Evolutionary conservation across 2,888 invertebrate genomes (phyloP).

Genomic region (Drosophila hawaiiensis): DNA sequence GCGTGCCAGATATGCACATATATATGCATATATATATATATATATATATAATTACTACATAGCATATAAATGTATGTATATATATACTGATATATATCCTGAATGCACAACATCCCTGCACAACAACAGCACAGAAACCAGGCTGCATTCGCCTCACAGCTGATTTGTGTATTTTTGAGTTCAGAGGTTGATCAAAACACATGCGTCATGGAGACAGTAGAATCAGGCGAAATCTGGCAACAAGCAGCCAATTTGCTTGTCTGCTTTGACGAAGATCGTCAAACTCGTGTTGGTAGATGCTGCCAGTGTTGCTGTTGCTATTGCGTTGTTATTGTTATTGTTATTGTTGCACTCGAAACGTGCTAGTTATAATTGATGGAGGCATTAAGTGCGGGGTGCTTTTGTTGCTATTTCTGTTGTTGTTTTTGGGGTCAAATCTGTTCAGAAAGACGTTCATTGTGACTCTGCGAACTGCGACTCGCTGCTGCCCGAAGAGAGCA

Average conservation of each 20-base stretch:
- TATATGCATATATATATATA: not conserved
- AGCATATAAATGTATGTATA: not conserved
- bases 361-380: slow-evolving; percentile 7
- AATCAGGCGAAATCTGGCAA: not conserved
- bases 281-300: not conserved
- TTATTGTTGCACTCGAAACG: slow-evolving; percentile 1
- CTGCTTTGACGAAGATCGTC: not conserved
- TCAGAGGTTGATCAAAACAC: not conserved
- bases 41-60: not conserved
- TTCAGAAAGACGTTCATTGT: slow-evolving; percentile 39
- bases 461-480: slow-evolving; percentile 17
- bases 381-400: slow-evolving; percentile 4
- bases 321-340: slow-evolving; percentile 6
- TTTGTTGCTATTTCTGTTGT: not conserved
- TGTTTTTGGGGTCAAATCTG: slow-evolving; percentile 41
- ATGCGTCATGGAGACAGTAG: not conserved
- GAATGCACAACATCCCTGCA: not conserved
- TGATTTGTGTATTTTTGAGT: not conserved
- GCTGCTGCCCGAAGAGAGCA: not conserved
- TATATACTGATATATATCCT: not conserved
- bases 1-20: not conserved
- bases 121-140: not conserved
- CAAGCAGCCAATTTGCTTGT: not conserved
- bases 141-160: not conserved
- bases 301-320: slow-evolving; percentile 1